These are phyloP conservation scores for Aelia acuminata DNA, from an alignment of 2,888 invertebrate species.

Conservation along the genomic window DNA sequence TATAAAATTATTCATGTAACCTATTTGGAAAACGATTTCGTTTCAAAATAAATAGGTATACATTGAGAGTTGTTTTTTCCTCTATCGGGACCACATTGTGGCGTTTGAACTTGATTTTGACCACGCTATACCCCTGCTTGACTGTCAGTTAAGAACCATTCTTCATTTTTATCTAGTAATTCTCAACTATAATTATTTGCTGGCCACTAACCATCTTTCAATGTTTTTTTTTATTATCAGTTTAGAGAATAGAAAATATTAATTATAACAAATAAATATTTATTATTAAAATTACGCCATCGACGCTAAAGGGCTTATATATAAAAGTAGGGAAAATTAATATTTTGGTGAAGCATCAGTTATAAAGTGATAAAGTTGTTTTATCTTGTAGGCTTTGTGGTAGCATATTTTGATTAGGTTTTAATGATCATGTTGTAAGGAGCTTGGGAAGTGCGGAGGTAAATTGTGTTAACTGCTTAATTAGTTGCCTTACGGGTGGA, in stretches of 20 bases:
- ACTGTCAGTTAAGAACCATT: too few species aligned
- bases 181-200: too few species aligned
- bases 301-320: background rate
- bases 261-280: background rate
- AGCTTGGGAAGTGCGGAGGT: background rate
- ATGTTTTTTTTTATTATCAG: background rate
- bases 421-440: constrained; percentile 11
- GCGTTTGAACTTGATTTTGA: too few species aligned
- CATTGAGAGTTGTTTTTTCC: too few species aligned
- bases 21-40: too few species aligned
- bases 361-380: background rate
- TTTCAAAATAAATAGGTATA: too few species aligned
- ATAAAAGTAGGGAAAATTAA: too few species aligned
- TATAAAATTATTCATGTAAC: too few species aligned
- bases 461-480: background rate
- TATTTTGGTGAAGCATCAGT: background rate
- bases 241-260: background rate
- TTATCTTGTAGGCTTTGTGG: background rate
- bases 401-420: constrained; percentile 4
- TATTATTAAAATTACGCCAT: background rate
- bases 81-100: too few species aligned
- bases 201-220: too few species aligned
- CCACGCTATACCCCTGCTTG: too few species aligned
- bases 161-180: too few species aligned
- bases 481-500: background rate